Percentiles rank a stretch among this genome's conserved stretches.
Conservation (phyloP, 1,140 invertebrate species). For the Camponotus pennsylvanicus region DNA sequence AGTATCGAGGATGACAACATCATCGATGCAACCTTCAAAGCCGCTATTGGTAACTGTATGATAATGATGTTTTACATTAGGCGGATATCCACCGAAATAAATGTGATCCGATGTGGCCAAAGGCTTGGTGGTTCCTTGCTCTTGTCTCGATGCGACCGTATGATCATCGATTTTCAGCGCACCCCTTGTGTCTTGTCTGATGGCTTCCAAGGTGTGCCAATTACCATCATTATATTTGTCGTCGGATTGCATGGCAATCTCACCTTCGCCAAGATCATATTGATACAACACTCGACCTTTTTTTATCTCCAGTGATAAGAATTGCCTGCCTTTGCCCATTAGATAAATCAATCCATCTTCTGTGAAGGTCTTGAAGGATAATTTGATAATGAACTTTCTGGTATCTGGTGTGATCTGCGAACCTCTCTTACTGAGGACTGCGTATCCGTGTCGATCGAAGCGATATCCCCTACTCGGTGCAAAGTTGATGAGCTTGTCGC, state of each 20-base stretch:
- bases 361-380: slow-evolving; percentile 95
- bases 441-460: slow-evolving; percentile 95
- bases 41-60: slow-evolving; percentile 90
- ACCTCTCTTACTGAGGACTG: slow-evolving; percentile 88
- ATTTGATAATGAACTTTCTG: slow-evolving; percentile 87
- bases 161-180: slow-evolving; percentile 90
- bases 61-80: slow-evolving; percentile 87
- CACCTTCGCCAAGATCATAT: slow-evolving; percentile 90
- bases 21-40: slow-evolving; percentile 97
- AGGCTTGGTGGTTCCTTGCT: slow-evolving; percentile 78
- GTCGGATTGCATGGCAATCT: slow-evolving; percentile 86
- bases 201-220: slow-evolving; percentile 93
- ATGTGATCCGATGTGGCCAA: slow-evolving; percentile 90
- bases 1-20: slow-evolving; percentile 91
- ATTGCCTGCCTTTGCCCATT: slow-evolving; percentile 91
- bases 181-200: slow-evolving; percentile 89
- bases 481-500: slow-evolving; percentile 89
- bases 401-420: slow-evolving; percentile 86
- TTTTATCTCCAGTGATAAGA: slow-evolving; percentile 94
- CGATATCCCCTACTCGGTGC: slow-evolving; percentile 90
- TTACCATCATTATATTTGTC: slow-evolving; percentile 93
- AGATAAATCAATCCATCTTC: slow-evolving; percentile 95
- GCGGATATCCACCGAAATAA: slow-evolving; percentile 95
- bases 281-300: slow-evolving; percentile 92
- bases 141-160: slow-evolving; percentile 79